Evolutionary conservation across 2,888 invertebrate genomes (phyloP).

Genomic region (Drosophila fungiperda): DNA sequence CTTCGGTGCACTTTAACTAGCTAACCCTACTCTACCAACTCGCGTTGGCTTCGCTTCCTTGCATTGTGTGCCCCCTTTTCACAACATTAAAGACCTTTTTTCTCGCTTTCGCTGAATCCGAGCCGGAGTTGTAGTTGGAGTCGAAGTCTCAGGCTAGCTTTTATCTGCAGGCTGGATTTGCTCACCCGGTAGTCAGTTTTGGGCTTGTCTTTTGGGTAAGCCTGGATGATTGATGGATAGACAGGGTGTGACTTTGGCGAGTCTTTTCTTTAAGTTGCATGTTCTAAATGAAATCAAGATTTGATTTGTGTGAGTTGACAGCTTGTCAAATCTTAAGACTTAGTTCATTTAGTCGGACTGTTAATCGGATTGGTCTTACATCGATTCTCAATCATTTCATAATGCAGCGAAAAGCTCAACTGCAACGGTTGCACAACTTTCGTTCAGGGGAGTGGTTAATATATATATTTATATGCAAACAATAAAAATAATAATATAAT

Average conservation of each 20-base stretch:
- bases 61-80: slow-evolving; percentile 57
- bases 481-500: neutral
- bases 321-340: neutral
- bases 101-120: slow-evolving; percentile 49
- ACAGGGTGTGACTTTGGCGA: slow-evolving; percentile 46
- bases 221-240: slow-evolving; percentile 65
- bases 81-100: neutral
- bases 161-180: slow-evolving; percentile 37
- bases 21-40: neutral
- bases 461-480: neutral
- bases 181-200: slow-evolving; percentile 55
- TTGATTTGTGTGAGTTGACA: neutral
- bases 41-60: slow-evolving; percentile 57
- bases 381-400: neutral
- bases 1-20: slow-evolving; percentile 15
- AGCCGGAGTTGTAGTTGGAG: slow-evolving; percentile 1
- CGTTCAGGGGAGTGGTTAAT: neutral
- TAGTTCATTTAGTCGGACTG: neutral
- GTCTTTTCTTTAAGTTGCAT: slow-evolving; percentile 43
- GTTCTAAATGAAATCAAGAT: slow-evolving; percentile 56
- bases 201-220: slow-evolving; percentile 22
- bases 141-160: slow-evolving; percentile 31
- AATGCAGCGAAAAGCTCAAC: neutral
- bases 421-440: neutral
- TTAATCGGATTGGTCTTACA: neutral